Conservation (phyloP, 2,888 invertebrate genomes). For the Hydrotaea diabolus region DNA sequence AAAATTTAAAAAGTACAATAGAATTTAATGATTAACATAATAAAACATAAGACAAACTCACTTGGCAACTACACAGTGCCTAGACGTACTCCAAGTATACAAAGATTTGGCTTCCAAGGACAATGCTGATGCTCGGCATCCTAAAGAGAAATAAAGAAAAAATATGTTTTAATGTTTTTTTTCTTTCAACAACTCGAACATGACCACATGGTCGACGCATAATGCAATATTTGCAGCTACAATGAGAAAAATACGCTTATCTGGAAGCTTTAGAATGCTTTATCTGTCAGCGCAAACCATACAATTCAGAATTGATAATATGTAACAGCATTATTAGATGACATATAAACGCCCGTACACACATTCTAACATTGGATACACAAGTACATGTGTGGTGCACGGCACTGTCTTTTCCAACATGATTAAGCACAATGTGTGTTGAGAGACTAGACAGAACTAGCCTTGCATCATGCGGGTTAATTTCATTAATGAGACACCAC, state of each 20-base stretch:
- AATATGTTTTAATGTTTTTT: not conserved
- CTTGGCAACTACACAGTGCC: conserved; percentile 92
- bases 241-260: conserved; percentile 11
- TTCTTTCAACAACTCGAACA: not conserved
- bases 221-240: conserved; percentile 1
- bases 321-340: not conserved
- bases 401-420: not conserved
- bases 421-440: not conserved
- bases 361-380: not conserved
- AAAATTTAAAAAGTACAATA: not conserved
- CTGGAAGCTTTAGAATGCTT: not conserved
- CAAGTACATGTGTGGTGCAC: not conserved
- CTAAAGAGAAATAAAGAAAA: conserved; percentile 81
- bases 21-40: not conserved
- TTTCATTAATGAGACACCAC: conserved; percentile 8
- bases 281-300: conserved; percentile 7
- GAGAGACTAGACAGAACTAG: not conserved
- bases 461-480: conserved; percentile 18
- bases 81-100: conserved; percentile 91
- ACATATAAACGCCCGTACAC: not conserved
- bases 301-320: not conserved
- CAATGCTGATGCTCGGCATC: conserved; percentile 91
- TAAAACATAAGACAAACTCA: conserved; percentile 67
- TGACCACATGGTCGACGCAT: not conserved
- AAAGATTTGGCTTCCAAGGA: conserved; percentile 94